Base-by-base conservation (phyloP, 2,113 vertebrate genomes). In the Catagonus wagneri region DNA sequence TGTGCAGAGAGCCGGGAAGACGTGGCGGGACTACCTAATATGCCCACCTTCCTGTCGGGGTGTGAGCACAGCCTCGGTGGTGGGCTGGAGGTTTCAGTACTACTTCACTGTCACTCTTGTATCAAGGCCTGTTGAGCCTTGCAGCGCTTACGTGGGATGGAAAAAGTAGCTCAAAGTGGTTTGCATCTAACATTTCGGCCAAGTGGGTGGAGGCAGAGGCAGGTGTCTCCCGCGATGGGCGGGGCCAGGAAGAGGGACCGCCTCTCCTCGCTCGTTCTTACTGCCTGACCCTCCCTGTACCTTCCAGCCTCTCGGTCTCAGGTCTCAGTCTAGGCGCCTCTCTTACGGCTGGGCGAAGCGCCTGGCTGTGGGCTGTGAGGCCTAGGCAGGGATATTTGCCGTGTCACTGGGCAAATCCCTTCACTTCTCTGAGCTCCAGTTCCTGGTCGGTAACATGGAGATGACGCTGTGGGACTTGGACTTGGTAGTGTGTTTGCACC, bases 41-140 rank as follows among this genome's bases (percentile, higher is more conserved):
- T 34, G 76, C 22, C 54, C 63, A 13, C 68, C 80, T 95, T 91
- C 91, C 94, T 34, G 27, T 83, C 1, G 50, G n/a, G 25, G 23
- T 32, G 44, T 78, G 75, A 83, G 84, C 74, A 15, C 22, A 58
- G 75, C 83, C 79, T 50, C 2, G 0, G 39, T 3, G 34, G 34
- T 23, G 25, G 87, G 44, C 17, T 89, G 88, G 85, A 93, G 89
- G 89, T 90, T 94, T 96, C 89, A 74, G 61, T 29, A 15, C 34
- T 32, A 6, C 93, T 36, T 95, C 54, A 80, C 58, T 36, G 52
- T 60, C 27, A 61, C 25, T 66, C 60, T 63, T 29, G 90, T 91
- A 25, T 88, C 32, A 90, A 96, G 84, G 52, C 23, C 39, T 52
- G 27, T 15, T 22, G 71, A 91, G 85, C 16, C 72, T 60, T 81